phyloP scores from a whole-genome alignment of 2,888 invertebrate species.

The Trilocha varians region DNA sequence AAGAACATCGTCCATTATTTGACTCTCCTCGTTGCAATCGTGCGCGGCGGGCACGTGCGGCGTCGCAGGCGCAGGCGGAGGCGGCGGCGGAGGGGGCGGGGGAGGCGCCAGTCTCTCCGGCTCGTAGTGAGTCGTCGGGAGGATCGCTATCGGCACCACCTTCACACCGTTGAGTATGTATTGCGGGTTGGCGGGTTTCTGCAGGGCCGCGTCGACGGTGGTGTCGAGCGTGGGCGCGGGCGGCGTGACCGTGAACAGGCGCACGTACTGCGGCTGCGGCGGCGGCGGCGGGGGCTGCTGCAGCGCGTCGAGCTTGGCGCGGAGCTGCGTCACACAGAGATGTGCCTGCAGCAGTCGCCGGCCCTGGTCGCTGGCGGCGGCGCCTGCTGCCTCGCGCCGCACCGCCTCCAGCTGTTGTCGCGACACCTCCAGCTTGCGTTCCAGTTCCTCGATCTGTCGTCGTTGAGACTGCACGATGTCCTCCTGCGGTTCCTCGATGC shows the following conservation, averaged over 20 bases:
- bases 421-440: conserved; percentile 84
- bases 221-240: conserved; percentile 39
- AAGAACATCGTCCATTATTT: conserved; percentile 92
- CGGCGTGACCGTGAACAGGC: conserved; percentile 56
- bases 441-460: conserved; percentile 89
- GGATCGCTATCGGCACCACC: conserved; percentile 63
- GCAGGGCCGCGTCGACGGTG: conserved; percentile 22
- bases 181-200: conserved; percentile 57
- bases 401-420: conserved; percentile 83
- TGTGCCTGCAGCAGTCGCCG: conserved; percentile 77
- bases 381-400: conserved; percentile 72
- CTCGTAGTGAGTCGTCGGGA: conserved; percentile 59
- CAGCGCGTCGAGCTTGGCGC: conserved; percentile 77
- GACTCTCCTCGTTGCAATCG: conserved; percentile 70
- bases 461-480: conserved; percentile 86
- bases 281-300: conserved; percentile 57
- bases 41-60: conserved; percentile 36
- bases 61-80: conserved; percentile 40
- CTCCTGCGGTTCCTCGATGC: conserved; percentile 66
- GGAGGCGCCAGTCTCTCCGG: conserved; percentile 42
- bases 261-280: conserved; percentile 56
- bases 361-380: conserved; percentile 59
- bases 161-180: conserved; percentile 78
- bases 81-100: conserved; percentile 45
- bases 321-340: conserved; percentile 57